phyloP scores from a whole-genome alignment of 2,113 vertebrate species.

The Empidonax traillii region DNA sequence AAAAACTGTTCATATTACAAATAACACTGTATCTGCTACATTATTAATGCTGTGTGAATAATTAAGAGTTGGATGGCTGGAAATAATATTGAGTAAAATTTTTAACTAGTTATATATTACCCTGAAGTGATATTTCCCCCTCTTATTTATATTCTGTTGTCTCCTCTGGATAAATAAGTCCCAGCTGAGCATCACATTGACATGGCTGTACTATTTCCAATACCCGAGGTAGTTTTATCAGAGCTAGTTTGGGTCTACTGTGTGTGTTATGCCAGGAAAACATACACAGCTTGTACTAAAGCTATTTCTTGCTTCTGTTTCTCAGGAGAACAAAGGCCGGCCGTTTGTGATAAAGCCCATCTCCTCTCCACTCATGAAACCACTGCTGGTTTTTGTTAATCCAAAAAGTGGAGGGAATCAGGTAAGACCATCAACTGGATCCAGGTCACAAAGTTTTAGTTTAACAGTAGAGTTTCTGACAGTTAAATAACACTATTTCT shows the following conservation, averaged over 20 bases:
- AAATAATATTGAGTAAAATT: not conserved
- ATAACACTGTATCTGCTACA: not conserved
- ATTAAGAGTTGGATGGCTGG: not conserved
- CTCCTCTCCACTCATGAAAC: slow-evolving; percentile 84
- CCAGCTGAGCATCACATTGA: not conserved
- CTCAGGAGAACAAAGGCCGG: slow-evolving; percentile 80
- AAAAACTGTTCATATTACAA: not conserved
- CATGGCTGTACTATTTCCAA: not conserved
- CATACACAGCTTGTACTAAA: not conserved
- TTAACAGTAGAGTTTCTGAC: not conserved
- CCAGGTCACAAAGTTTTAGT: not conserved
- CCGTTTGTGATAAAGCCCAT: slow-evolving; percentile 84
- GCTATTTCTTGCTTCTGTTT: not conserved
- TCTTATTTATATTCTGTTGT: not conserved
- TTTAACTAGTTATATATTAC: not conserved
- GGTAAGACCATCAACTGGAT: slow-evolving; percentile 55
- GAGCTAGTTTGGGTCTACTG: not conserved
- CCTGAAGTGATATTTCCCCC: rapidly evolving
- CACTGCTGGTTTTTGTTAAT: slow-evolving; percentile 82
- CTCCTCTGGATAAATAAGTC: not conserved
- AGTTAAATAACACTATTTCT: not conserved
- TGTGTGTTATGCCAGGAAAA: not conserved
- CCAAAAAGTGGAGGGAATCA: slow-evolving; percentile 86
- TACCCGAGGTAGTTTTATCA: not conserved
- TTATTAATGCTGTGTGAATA: not conserved